phyloP scores from a whole-genome alignment of 2,797 vertebrate genomes.

The Myotis myotis region DNA sequence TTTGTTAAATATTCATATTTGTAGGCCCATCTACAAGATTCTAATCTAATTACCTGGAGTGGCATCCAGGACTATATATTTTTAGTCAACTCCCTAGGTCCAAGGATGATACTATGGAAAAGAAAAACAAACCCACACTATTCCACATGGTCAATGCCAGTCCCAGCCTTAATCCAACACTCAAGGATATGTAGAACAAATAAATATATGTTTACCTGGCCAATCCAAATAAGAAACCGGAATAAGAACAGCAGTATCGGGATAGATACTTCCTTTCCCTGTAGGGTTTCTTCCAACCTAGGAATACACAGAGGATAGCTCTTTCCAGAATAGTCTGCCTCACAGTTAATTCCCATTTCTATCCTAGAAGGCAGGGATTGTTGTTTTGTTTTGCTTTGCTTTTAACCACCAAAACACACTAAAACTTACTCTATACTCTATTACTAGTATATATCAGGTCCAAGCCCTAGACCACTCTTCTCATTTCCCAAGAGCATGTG shows the following conservation, averaged over 20 bases:
- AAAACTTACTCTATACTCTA: not conserved
- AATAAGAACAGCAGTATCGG: not conserved
- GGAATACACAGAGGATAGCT: not conserved
- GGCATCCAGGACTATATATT: not conserved
- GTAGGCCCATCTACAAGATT: not conserved
- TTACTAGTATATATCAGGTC: not conserved
- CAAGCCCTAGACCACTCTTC: not conserved
- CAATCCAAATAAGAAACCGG: not conserved
- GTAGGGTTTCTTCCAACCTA: not conserved
- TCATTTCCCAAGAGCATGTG: not conserved
- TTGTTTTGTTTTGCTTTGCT: not conserved
- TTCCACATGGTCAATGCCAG: not conserved
- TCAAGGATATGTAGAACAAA: not conserved
- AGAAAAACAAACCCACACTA: not conserved
- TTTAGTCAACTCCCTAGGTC: not conserved
- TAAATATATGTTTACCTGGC: not conserved
- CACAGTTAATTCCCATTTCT: constrained; percentile 36
- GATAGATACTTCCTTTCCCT: not conserved
- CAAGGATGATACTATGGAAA: not conserved
- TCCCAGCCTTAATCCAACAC: not conserved
- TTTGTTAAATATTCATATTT: not conserved
- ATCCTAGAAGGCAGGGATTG: not conserved
- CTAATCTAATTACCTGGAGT: not conserved
- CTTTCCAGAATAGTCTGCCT: not conserved
- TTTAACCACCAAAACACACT: not conserved